A percentile compares a stretch with the other conserved stretches of the same genome.
Conservation (phyloP, 2,797 vertebrate species). For the Macrochelys suwanniensis region DNA sequence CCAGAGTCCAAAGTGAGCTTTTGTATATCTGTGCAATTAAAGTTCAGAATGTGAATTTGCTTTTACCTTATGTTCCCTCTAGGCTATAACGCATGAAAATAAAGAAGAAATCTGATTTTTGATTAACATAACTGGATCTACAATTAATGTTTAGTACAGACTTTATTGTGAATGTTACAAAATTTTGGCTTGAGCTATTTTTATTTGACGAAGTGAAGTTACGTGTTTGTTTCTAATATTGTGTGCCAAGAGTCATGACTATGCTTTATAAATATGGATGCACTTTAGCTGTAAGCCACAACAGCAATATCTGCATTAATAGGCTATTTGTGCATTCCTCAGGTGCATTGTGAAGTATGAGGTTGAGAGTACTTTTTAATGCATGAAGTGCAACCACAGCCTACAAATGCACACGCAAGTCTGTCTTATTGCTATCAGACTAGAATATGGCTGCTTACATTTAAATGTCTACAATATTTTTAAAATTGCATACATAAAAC, state of each 20-base stretch:
- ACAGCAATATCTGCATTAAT: not conserved
- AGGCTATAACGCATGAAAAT: not conserved
- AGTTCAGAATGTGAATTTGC: not conserved
- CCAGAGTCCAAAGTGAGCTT: not conserved
- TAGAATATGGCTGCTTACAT: not conserved
- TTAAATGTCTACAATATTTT: not conserved
- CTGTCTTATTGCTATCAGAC: not conserved
- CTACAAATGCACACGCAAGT: not conserved
- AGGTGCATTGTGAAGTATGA: not conserved
- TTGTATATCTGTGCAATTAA: not conserved
- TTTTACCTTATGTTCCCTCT: not conserved
- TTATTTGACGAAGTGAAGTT: not conserved
- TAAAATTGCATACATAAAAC: not conserved
- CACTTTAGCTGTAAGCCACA: not conserved
- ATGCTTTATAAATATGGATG: not conserved
- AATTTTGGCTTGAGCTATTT: not conserved
- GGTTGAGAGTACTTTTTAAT: constrained; percentile 13
- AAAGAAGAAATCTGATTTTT: constrained; percentile 1
- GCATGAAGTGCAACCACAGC: not conserved
- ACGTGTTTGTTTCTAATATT: not conserved
- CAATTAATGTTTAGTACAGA: not conserved
- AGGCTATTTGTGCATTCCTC: constrained; percentile 22
- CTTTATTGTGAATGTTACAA: not conserved
- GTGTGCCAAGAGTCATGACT: not conserved
- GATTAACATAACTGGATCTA: not conserved